A percentile compares a stretch with the other conserved stretches of the same genome.
These are phyloP conservation scores for Brachypalpus laphriformis DNA, from an alignment of 2,888 invertebrate genomes.

Conservation along the genomic window DNA sequence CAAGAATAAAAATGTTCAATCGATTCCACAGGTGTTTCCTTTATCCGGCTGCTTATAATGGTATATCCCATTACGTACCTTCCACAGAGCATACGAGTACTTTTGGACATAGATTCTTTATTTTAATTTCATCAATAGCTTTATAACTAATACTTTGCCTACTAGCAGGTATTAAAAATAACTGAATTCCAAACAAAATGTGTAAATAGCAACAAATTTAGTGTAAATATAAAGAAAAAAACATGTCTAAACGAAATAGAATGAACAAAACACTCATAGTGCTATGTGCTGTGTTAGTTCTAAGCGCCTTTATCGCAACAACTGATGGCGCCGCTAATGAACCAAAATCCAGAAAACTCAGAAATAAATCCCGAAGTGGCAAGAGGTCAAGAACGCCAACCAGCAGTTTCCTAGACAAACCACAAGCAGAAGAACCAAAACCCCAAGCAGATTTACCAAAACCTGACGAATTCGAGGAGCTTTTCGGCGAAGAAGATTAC, in stretches of 20 bases:
- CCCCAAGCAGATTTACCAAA: slow-evolving; percentile 74
- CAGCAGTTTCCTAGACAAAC: slow-evolving; percentile 70
- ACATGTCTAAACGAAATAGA: slow-evolving; percentile 26
- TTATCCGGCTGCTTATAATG: too few species aligned
- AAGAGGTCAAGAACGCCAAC: slow-evolving; percentile 23
- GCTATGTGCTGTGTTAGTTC: slow-evolving; percentile 52
- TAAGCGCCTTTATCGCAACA: slow-evolving; percentile 23
- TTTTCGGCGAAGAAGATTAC: slow-evolving; percentile 75
- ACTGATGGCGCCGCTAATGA: slow-evolving; percentile 29
- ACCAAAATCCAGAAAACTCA: background rate
- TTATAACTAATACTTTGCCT: background rate
- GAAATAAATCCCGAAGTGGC: slow-evolving; percentile 7
- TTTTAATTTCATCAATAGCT: background rate
- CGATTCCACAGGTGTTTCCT: too few species aligned
- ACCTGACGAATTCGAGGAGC: slow-evolving; percentile 75
- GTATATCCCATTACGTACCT: too few species aligned
- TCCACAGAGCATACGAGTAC: too few species aligned
- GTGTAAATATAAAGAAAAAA: slow-evolving; percentile 6
- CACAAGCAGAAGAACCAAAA: slow-evolving; percentile 77
- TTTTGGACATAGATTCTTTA: background rate
- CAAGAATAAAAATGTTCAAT: too few species aligned
- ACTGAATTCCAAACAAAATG: slow-evolving; percentile 23
- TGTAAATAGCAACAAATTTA: slow-evolving; percentile 14
- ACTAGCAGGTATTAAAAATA: slow-evolving; percentile 1
- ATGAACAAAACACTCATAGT: slow-evolving; percentile 63